phyloP scores from a whole-genome alignment of 2,113 vertebrate genomes.

The Typhlomys cinereus region DNA sequence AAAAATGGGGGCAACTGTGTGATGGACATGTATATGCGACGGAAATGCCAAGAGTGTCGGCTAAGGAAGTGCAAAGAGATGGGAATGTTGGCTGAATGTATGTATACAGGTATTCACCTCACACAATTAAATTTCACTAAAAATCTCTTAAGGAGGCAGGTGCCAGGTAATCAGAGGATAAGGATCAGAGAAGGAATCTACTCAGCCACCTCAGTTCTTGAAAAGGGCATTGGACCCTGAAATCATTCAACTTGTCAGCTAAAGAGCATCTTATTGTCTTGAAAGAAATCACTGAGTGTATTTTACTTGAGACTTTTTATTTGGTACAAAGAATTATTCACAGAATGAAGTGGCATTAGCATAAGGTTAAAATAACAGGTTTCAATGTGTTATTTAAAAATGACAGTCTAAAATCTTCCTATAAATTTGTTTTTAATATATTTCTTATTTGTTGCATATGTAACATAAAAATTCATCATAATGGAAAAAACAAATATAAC shows the following conservation, averaged over 20 bases:
- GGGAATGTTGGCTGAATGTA: conserved; percentile 99
- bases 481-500: conserved; percentile 25
- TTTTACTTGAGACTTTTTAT: neutral
- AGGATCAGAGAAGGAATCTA: neutral
- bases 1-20: conserved; percentile 98
- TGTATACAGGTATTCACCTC: conserved; percentile 88
- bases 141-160: conserved; percentile 55
- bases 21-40: conserved; percentile 99
- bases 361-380: neutral
- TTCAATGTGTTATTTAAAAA: neutral
- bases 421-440: conserved; percentile 40
- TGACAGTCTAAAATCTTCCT: neutral
- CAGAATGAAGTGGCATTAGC: neutral
- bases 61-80: conserved; percentile 98
- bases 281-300: neutral
- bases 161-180: conserved; percentile 46
- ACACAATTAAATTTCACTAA: conserved; percentile 27
- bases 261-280: neutral
- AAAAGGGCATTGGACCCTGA: neutral
- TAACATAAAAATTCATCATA: conserved; percentile 28
- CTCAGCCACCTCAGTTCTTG: neutral
- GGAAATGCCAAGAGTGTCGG: conserved; percentile 98
- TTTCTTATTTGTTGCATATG: conserved; percentile 54
- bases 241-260: neutral
- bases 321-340: neutral